phyloP scores from a whole-genome alignment of 2,113 vertebrate species.

The Ctenodactylus gundi region DNA sequence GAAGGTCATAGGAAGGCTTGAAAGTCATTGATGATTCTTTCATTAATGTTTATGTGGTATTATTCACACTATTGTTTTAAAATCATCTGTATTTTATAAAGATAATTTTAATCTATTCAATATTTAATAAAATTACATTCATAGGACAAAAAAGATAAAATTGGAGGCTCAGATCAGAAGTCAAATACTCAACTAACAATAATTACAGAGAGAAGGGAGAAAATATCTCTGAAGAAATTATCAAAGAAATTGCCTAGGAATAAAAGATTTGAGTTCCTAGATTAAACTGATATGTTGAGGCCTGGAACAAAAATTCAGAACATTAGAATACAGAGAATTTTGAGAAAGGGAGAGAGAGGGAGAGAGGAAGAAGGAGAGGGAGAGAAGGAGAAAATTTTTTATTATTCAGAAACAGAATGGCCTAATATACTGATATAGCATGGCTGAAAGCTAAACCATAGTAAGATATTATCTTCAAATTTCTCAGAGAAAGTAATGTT shows the following conservation, averaged over 20 bases:
- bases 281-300: background rate
- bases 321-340: background rate
- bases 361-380: background rate
- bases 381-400: background rate
- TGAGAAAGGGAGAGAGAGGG: background rate
- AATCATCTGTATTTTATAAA: background rate
- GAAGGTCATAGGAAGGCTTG: background rate
- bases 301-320: constrained; percentile 29
- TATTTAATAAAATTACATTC: constrained; percentile 6
- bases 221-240: background rate
- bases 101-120: background rate
- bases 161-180: constrained; percentile 1
- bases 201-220: constrained; percentile 1
- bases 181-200: background rate
- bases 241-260: background rate
- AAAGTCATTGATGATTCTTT: background rate
- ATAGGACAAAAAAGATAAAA: background rate
- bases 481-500: constrained; percentile 6
- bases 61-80: background rate
- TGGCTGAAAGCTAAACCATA: constrained; percentile 11
- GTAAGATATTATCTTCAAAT: background rate
- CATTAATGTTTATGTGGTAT: background rate
- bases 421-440: background rate
- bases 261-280: constrained; percentile 24
- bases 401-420: background rate